Evolutionary conservation across 1,140 invertebrate genomes (phyloP), one percentile per base, ranked within the genome.

Genomic region (Goniozus legneri): DNA sequence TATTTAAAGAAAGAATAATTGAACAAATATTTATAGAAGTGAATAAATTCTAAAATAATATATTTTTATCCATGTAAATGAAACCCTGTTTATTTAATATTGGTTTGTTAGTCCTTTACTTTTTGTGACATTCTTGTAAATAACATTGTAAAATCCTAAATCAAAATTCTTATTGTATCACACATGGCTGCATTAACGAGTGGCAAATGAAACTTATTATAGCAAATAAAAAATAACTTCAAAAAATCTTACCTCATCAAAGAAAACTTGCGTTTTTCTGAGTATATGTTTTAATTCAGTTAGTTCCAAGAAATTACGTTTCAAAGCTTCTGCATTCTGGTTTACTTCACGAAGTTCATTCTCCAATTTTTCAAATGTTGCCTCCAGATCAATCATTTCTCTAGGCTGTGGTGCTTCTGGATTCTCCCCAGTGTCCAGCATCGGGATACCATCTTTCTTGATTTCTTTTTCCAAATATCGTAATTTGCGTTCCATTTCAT

Each of bases 381-480:
- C 92, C 82, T 99, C 97, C 34, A 99, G 79, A 78, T 99, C 97
- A 60, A 98, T 97, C 95, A 99, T 99, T 77, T 99, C 97, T 41
- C 95, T 80, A 1, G 97, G 95, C 61, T 96, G 93, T 0, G 97
- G 97, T 8, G 97, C 97, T 74, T 98, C 95, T 0, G 96, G 96
- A 71, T 93, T 97, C 68, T 99, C 96, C 1, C 94, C 95, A 1
- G 93, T 94, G 63, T 98, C 95, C 69, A 96, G 68, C 88, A 98
- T 96, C 1, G 92, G 92, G 53, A 99, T 97, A 4, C 84, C 89
- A 78, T 99, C 97, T 62, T 97, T 97, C 56, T 94, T 91, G 52
- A 99, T 97, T 78, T 99, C 96, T 66, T 95, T 97, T 71, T 99
- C 96, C 62, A 99, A 74, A 69, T 96, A 99, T 7, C 94, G 85